These are phyloP conservation scores for Xyrichtys novacula DNA, from an alignment of 2,797 vertebrate genomes.

Conservation along the genomic window DNA sequence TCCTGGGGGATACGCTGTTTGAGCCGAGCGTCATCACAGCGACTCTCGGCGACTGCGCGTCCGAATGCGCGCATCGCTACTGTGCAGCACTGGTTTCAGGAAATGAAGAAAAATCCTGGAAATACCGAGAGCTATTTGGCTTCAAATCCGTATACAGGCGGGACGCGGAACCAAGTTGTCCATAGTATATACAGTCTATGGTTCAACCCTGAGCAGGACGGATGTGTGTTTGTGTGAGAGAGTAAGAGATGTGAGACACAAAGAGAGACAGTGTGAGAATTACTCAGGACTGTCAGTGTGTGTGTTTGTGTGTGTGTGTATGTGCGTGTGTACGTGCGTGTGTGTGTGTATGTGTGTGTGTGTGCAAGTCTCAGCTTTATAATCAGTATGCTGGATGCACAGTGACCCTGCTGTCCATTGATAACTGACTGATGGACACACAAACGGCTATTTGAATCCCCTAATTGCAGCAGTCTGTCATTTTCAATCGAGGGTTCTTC, in stretches of 20 bases:
- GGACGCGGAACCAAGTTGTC: no score
- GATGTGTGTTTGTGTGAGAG: conserved; percentile 1
- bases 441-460: conserved; percentile 13
- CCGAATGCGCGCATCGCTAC: no score
- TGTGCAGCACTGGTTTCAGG: no score
- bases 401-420: conserved; percentile 43
- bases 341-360: conserved; percentile 11
- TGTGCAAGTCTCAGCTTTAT: conserved; percentile 4
- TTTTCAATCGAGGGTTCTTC: conserved; percentile 11
- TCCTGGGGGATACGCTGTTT: no score
- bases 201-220: no score
- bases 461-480: conserved; percentile 26
- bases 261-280: neutral
- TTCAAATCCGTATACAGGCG: no score
- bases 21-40: no score
- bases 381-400: conserved; percentile 41
- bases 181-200: no score
- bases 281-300: neutral
- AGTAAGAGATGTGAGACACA: neutral
- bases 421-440: conserved; percentile 40
- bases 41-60: no score
- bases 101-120: no score
- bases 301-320: conserved; percentile 11
- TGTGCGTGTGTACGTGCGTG: neutral
- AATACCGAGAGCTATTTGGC: no score